Evolutionary conservation across 64 coral and sea anemone genomes (phyloP).

Genomic region (Cladopsammia gracilis): DNA sequence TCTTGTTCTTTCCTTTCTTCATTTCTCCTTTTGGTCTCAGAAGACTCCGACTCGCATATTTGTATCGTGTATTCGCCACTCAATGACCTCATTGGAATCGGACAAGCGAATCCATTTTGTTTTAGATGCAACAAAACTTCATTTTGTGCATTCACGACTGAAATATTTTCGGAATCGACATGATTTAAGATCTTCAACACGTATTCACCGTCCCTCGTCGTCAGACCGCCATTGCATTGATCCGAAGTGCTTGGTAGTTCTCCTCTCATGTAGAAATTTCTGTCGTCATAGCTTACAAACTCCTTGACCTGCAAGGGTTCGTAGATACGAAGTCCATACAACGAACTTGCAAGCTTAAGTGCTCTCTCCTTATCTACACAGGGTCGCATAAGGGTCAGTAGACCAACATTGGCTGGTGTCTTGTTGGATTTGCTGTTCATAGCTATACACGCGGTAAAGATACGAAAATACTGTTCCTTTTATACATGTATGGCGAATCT

Average conservation of each 20-base stretch:
- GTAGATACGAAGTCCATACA: conserved; percentile 50
- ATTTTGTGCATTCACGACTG: conserved; percentile 59
- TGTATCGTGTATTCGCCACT: background rate
- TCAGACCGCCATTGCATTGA: background rate
- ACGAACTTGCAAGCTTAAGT: conserved; percentile 9
- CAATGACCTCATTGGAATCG: conserved; percentile 26
- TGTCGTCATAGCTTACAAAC: conserved; percentile 59
- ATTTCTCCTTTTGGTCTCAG: background rate
- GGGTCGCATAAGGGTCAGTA: background rate
- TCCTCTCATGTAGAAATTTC: conserved; percentile 75
- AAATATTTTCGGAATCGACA: conserved; percentile 38
- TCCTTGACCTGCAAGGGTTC: conserved; percentile 16
- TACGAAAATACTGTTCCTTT: too few species aligned
- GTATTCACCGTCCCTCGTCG: conserved; percentile 3
- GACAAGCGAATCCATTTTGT: conserved; percentile 27
- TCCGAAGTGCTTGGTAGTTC: background rate
- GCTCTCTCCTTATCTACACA: conserved; percentile 12
- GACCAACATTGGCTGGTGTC: background rate
- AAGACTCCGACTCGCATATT: background rate
- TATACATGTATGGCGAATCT: too few species aligned
- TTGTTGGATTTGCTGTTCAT: background rate
- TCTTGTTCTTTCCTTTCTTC: background rate
- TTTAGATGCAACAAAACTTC: conserved; percentile 42
- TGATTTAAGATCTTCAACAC: conserved; percentile 71
- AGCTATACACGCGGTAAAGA: too few species aligned